Base-by-base conservation (phyloP, 2,797 vertebrate genomes). In the Sphenodon punctatus region DNA sequence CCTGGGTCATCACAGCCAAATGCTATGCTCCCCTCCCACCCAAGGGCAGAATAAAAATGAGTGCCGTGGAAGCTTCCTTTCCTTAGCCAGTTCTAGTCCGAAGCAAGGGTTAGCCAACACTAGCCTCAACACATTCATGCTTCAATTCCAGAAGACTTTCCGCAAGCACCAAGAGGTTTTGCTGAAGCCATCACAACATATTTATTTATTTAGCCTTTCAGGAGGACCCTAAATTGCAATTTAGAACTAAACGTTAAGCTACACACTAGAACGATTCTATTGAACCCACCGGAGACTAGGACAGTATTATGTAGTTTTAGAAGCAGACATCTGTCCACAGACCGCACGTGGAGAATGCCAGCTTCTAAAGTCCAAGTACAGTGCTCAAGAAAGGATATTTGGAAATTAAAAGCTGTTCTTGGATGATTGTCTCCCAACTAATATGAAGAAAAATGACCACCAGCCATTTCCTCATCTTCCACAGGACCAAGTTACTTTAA, bases 391-490 rank as follows among this genome's bases (percentile, higher is more conserved):
- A 90, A 84, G 89, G 82, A 55, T 80, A 84, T 86, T 82, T 69
- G 89, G 83, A 88, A 74, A 76, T 86, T 60, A 88, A 88, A 90
- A 82, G 88, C 55, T 20, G 7, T 34, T 60, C 41, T 38, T 39
- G 42, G 20, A 34, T 8, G 16, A 38, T 34, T 20, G 38, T 41
- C 39, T 42, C 38, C 59, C 38, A 38, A 39, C 19, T 38, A 14
- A 13, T 89, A 90, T 39, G 60, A 27, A 38, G 38, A 58, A 17
- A 66, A 67, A 34, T 41, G 88, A 78, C 92, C 90, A 87, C 88
- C 85, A 87, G 88, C 87, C 90, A 92, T 86, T 89, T 90, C 90
- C 91, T 90, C 85, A 72, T 89, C 90, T 89, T 92, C 92, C 89
- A 84, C 76, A 89, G 2, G 67, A 93, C 75, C 91, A 92, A 78